These are phyloP conservation scores for Linyphia triangularis DNA, from an alignment of 2,888 invertebrate genomes.

Conservation along the genomic window DNA sequence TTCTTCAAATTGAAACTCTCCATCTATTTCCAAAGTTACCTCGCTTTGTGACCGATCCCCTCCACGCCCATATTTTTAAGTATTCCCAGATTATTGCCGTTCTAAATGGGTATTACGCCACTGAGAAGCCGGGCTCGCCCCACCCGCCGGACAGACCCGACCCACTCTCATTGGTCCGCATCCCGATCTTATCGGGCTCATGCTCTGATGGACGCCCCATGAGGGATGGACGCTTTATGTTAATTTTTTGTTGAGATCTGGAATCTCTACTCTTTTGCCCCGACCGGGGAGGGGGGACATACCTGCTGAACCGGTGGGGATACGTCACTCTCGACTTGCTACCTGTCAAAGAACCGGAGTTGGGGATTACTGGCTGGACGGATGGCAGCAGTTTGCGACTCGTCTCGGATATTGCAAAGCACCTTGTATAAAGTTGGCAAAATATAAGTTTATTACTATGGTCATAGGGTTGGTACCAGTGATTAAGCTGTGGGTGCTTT, in stretches of 20 bases:
- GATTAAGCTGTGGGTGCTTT: too few relatives aligned
- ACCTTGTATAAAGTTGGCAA: too few relatives aligned
- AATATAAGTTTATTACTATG: too few relatives aligned
- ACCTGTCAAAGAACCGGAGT: not conserved
- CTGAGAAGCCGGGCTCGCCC: constrained; percentile 49
- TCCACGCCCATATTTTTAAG: not conserved
- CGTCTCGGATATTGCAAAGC: not conserved
- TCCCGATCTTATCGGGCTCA: constrained; percentile 57
- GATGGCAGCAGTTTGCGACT: not conserved
- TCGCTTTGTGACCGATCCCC: constrained; percentile 46
- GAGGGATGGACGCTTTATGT: constrained; percentile 68
- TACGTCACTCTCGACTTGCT: constrained; percentile 8
- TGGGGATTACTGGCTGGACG: not conserved
- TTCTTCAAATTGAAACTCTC: too few relatives aligned
- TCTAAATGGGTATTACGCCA: constrained; percentile 63
- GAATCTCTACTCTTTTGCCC: constrained; percentile 7
- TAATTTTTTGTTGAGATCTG: constrained; percentile 48
- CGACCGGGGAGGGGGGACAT: not conserved
- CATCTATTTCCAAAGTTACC: not conserved
- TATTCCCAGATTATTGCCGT: constrained; percentile 48
- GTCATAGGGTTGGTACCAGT: too few relatives aligned
- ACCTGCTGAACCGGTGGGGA: constrained; percentile 44
- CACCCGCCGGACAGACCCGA: constrained; percentile 23
- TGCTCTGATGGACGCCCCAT: constrained; percentile 56
- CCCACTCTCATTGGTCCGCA: constrained; percentile 54